Base-by-base conservation (phyloP, 2,888 invertebrate genomes). In the Drosophila sordidapex region DNA sequence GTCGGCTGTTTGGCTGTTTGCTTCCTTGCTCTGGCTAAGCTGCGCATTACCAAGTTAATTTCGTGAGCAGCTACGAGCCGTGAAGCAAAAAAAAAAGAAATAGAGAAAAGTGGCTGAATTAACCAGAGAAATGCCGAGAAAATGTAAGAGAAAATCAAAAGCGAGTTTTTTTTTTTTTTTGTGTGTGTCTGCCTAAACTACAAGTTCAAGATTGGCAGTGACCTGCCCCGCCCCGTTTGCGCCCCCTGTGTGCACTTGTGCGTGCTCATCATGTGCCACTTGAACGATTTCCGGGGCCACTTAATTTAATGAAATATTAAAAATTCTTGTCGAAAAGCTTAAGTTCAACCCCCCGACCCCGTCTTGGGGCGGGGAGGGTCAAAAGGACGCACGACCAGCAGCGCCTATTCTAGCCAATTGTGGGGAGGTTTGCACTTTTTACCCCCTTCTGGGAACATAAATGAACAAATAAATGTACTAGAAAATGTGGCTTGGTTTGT, bases 271-370 rank as follows among this genome's bases (percentile, higher is more conserved):
- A 78, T 79, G 79, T 81, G 88, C 87, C 90, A 85, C 86, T 89
- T 88, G 79, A 87, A 88, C 81, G 90, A 81, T 88, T 87, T 90
- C 70, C 79, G 64, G 76, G 87, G 87, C 87, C 90, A 92, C 92
- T 92, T 91, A 91, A 92, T 92, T 92, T 91, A 92, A 92, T 92
- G 92, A 92, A 92, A 92, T 92, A 92, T 92, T 91, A 91, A 92
- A 92, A 92, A 91, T 91, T 92, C 91, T 71, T 80, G 52, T 46
- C 54, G 52, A 68, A 70, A 79, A 57, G 62, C 64, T 64, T 52
- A 35, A 67, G 60, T 67, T 64, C n/a, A 21, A 46, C n/a, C n/a
- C 10, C 11, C n/a, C n/a, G n/a, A 11, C n/a, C n/a, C 48, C 51
- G 59, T 40, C 67, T 61, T 62, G 40, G 8, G 4, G n/a, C 8